These are phyloP conservation scores for Herpailurus yagouaroundi DNA, from an alignment of 2,113 vertebrate genomes.

Conservation along the genomic window DNA sequence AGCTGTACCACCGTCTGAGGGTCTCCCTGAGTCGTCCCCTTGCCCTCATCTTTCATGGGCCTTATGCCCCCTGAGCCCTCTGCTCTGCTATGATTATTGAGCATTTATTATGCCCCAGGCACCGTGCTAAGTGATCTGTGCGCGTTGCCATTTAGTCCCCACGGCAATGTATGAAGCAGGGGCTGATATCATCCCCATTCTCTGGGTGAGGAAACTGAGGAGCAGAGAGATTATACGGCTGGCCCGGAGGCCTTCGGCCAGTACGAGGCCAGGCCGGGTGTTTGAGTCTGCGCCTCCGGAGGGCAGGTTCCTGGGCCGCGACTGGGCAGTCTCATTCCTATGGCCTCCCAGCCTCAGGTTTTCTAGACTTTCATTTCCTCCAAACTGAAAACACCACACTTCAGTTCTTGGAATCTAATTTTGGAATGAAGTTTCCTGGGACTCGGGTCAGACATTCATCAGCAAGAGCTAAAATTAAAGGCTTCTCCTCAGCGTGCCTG, in stretches of 20 bases:
- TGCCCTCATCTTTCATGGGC: background rate
- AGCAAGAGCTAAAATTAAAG: background rate
- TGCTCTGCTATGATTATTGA: background rate
- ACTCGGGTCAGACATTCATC: background rate
- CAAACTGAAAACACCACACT: background rate
- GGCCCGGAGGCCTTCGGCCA: background rate
- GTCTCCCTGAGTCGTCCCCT: background rate
- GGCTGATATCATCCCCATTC: background rate
- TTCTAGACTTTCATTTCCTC: background rate
- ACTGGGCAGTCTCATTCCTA: background rate
- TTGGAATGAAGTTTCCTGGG: background rate
- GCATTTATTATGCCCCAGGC: background rate
- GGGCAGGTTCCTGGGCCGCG: rapidly evolving
- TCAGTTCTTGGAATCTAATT: background rate
- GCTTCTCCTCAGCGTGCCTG: background rate
- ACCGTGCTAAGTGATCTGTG: rapidly evolving
- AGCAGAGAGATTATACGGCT: background rate
- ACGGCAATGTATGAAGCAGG: background rate
- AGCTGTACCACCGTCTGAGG: rapidly evolving
- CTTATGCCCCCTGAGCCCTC: rapidly evolving
- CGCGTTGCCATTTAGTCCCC: background rate
- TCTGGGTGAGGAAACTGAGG: background rate
- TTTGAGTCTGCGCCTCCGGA: rapidly evolving
- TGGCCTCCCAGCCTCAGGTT: background rate
- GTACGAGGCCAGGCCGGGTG: background rate